These are phyloP conservation scores for Salvelinus namaycush DNA, from an alignment of 2,113 vertebrate species.

Conservation along the genomic window DNA sequence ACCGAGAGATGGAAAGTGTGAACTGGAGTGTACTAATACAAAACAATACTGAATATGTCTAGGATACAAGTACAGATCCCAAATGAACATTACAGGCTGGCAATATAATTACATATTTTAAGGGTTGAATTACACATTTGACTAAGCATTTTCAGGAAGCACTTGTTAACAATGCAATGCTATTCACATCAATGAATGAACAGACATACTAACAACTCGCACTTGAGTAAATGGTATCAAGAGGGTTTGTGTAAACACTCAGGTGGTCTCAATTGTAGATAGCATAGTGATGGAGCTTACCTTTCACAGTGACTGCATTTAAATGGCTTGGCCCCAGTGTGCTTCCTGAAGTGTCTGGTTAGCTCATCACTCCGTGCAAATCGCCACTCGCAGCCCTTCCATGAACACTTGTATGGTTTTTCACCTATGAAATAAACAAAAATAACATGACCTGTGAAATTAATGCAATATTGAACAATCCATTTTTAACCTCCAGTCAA, in stretches of 20 bases:
- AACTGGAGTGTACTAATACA: background rate
- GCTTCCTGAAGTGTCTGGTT: conserved; percentile 99
- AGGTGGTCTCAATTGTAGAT: conserved; percentile 3
- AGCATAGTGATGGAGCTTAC: conserved; percentile 68
- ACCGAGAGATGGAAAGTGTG: background rate
- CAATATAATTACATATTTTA: background rate
- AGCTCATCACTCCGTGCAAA: conserved; percentile 98
- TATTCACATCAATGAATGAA: background rate
- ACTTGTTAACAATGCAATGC: background rate
- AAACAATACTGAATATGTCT: background rate
- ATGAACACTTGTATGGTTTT: conserved; percentile 99
- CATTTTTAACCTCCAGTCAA: background rate
- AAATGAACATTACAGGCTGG: background rate
- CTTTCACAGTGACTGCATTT: conserved; percentile 99
- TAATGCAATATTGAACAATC: no score
- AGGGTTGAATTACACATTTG: background rate
- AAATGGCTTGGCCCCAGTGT: conserved; percentile 99
- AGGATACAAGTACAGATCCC: background rate
- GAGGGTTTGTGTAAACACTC: background rate
- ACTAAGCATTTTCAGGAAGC: background rate
- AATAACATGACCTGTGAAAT: background rate
- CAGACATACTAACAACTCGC: background rate
- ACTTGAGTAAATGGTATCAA: conserved; percentile 2
- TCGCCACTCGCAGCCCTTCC: conserved; percentile 99
- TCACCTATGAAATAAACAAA: conserved; percentile 79